phyloP scores from a whole-genome alignment of 2,113 vertebrate genomes.

The Hippocampus guttulatus region DNA sequence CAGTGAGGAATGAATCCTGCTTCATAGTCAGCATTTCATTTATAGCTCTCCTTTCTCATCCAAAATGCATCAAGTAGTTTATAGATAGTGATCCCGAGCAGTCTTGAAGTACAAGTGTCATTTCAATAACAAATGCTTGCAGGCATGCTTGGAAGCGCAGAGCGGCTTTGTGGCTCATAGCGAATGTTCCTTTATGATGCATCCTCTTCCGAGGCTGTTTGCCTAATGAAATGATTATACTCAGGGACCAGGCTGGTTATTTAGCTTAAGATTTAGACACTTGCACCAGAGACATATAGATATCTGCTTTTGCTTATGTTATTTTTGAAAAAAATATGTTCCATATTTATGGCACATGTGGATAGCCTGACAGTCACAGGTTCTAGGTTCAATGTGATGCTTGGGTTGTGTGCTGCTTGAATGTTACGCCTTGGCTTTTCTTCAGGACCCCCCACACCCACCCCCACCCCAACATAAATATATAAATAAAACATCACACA shows the following conservation, averaged over 20 bases:
- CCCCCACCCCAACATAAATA: no score
- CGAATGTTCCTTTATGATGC: slow-evolving; percentile 97
- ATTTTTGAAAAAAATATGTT: slow-evolving; percentile 84
- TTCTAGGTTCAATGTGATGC: not conserved
- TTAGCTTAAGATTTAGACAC: slow-evolving; percentile 76
- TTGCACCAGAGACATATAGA: slow-evolving; percentile 79
- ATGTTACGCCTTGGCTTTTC: not conserved
- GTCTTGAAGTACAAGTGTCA: slow-evolving; percentile 87
- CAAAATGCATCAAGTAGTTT: slow-evolving; percentile 52
- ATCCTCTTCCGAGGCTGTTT: slow-evolving; percentile 37
- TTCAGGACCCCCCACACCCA: not conserved
- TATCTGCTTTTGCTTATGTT: slow-evolving; percentile 88
- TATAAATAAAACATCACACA: no score
- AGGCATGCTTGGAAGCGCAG: slow-evolving; percentile 87
- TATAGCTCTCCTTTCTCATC: not conserved
- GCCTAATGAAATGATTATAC: slow-evolving; percentile 57
- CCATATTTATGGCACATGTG: slow-evolving; percentile 73
- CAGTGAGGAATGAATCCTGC: not conserved
- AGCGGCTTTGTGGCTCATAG: slow-evolving; percentile 86
- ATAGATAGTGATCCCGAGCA: slow-evolving; percentile 81
- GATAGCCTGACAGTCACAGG: not conserved
- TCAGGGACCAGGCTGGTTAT: slow-evolving; percentile 79
- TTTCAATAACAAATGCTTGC: slow-evolving; percentile 95
- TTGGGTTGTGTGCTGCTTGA: not conserved
- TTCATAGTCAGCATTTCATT: slow-evolving; percentile 5